Base-by-base conservation (phyloP, 1,140 invertebrate species). In the Drosophila sechellia region DNA sequence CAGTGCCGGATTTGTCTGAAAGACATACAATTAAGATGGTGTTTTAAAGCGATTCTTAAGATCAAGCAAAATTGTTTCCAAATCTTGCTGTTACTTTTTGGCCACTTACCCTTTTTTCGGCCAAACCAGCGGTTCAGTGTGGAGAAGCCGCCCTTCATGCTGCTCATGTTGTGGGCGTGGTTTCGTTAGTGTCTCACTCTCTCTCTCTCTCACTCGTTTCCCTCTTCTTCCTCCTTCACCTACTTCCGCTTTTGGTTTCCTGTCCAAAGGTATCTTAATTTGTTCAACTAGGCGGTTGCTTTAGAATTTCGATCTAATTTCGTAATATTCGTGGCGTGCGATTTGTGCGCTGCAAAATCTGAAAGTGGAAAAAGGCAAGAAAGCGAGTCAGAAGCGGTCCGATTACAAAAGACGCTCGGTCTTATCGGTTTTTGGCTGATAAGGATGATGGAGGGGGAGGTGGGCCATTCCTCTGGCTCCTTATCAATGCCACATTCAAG, bases 111-210 rank as follows among this genome's bases (percentile, higher is more conserved):
- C 71, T 92, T 92, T 52, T 91, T 92, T 50, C 90, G 90, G 65
- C 91, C 91, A 69, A 92, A 81, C 78, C 90, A 92, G 66, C 92
- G 92, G 64, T 92, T 92, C 15, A 92, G 76, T 69, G 92, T 92
- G 57, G 86, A 90, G 60, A 92, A 91, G 68, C 92, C 91, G 86
- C 85, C 83, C 75, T 90, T 92, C 89, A 90, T 91, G 69, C 52
- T 90, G 80, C 89, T 90, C 90, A 90, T 90, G 52, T 74, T 58
- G 55, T 71, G 60, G 81, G 81, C 81, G 81, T 85, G 66, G 61
- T 80, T 60, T 31, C 40, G 17, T 4, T 20, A 58, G n/a, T 35
- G 11, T 60, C 34, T 57, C 13, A 8, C 49, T 34, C 39, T 45
- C 40, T 48, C 40, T 48, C 34, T 25, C 43, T 48, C 58, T 40